These are phyloP conservation scores for Macrostomum lignano DNA, from an alignment of 1,140 invertebrate genomes.

Conservation along the genomic window DNA sequence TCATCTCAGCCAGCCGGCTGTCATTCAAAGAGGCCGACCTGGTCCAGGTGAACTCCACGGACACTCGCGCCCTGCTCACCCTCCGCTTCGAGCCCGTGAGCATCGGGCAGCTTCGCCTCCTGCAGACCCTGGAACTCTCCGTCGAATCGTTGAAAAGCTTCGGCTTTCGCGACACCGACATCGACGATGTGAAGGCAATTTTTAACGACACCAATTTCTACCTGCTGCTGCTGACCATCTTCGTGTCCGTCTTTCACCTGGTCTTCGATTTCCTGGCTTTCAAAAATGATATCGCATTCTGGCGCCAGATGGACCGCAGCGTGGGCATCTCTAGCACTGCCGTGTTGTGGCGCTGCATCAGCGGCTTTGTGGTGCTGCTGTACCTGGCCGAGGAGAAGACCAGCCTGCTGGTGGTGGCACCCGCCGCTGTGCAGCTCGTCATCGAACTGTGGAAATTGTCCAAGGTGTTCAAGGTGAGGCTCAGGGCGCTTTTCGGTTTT, in stretches of 20 bases:
- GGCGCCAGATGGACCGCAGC: constrained; percentile 50
- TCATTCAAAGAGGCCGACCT: no score
- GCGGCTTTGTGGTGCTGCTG: constrained; percentile 65
- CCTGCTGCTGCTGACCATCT: constrained; percentile 60
- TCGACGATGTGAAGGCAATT: constrained; percentile 58
- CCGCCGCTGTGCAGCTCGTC: constrained; percentile 28
- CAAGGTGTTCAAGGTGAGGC: constrained; percentile 56
- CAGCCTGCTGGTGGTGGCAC: constrained; percentile 57
- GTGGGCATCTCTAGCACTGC: constrained; percentile 59
- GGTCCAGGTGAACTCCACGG: no score
- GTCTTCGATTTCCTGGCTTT: constrained; percentile 85
- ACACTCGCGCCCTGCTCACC: no score
- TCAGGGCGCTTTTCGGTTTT: no score
- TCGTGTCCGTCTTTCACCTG: constrained; percentile 64
- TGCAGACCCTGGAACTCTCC: no score
- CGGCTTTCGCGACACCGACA: neutral
- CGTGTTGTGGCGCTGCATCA: constrained; percentile 67
- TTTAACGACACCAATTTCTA: constrained; percentile 82
- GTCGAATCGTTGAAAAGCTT: neutral
- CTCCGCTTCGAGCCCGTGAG: no score
- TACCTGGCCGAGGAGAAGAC: constrained; percentile 72
- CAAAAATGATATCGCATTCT: constrained; percentile 86
- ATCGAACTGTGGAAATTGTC: constrained; percentile 64
- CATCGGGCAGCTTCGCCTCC: no score
- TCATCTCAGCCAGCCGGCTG: no score